Evolutionary conservation across 2,797 vertebrate genomes (phyloP).

Genomic region (Cyprinella venusta): DNA sequence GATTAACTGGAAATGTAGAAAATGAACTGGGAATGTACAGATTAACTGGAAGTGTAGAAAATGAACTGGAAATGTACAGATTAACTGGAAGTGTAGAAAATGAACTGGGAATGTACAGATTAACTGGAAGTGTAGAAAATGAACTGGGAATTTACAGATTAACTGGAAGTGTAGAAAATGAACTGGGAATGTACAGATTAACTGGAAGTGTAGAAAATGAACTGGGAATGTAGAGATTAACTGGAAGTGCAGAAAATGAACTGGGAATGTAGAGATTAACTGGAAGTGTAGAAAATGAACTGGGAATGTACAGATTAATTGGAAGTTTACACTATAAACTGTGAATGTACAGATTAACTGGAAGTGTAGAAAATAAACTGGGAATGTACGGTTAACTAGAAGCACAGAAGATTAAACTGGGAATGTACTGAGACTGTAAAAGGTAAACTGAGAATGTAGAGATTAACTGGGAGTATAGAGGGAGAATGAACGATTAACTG

Average conservation of each 20-base stretch:
- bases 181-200: not conserved
- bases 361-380: not conserved
- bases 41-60: not conserved
- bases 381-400: not conserved
- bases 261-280: not conserved
- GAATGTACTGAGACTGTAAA: not conserved
- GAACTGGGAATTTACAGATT: not conserved
- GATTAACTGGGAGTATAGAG: not conserved
- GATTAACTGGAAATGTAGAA: rapidly evolving
- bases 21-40: not conserved
- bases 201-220: rapidly evolving
- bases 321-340: rapidly evolving
- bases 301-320: no score
- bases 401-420: not conserved
- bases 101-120: not conserved
- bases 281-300: not conserved
- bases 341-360: no score
- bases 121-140: not conserved
- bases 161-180: not conserved
- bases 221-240: not conserved
- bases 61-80: not conserved
- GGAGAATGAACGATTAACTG: not conserved
- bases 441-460: not conserved
- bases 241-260: not conserved
- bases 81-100: not conserved